phyloP scores from a whole-genome alignment of 2,797 vertebrate species.

The Cryptoblepharus egeriae region DNA sequence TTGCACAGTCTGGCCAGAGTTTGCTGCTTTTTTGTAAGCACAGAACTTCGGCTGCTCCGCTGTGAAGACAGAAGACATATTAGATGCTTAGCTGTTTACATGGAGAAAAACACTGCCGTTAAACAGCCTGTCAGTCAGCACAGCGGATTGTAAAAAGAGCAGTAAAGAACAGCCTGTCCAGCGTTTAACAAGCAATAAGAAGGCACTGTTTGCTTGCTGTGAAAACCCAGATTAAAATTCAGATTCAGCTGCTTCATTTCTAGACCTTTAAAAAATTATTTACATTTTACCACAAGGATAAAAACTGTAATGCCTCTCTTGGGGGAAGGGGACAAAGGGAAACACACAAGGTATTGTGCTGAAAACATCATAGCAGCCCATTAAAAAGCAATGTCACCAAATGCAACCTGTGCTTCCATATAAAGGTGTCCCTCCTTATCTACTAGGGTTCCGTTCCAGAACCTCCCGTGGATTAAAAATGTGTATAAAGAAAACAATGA shows the following conservation, averaged over 20 bases:
- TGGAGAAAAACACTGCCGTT: constrained; percentile 59
- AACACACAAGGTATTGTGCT: neutral
- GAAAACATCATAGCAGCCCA: constrained; percentile 42
- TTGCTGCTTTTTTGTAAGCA: neutral
- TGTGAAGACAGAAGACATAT: constrained; percentile 1
- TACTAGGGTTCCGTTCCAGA: too few relatives aligned
- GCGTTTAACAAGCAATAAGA: constrained; percentile 63
- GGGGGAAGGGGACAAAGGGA: constrained; percentile 1
- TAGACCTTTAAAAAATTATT: constrained; percentile 55
- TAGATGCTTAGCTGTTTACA: constrained; percentile 42
- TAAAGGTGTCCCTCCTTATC: too few relatives aligned
- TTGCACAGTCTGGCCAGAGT: too few relatives aligned
- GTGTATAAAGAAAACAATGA: too few relatives aligned
- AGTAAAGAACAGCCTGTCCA: constrained; percentile 62
- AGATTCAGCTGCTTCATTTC: constrained; percentile 58
- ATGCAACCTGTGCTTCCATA: too few relatives aligned
- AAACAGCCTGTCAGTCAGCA: constrained; percentile 42
- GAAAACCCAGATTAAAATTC: constrained; percentile 52
- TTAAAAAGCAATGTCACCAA: too few relatives aligned
- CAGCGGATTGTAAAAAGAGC: constrained; percentile 54
- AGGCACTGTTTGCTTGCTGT: constrained; percentile 38
- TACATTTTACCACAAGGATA: constrained; percentile 26
- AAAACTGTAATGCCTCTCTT: constrained; percentile 40
- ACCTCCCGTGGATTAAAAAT: too few relatives aligned
- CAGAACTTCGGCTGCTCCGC: too few relatives aligned